Evolutionary conservation across 2,797 vertebrate genomes (phyloP).

Genomic region (Catostomus latipinnis): DNA sequence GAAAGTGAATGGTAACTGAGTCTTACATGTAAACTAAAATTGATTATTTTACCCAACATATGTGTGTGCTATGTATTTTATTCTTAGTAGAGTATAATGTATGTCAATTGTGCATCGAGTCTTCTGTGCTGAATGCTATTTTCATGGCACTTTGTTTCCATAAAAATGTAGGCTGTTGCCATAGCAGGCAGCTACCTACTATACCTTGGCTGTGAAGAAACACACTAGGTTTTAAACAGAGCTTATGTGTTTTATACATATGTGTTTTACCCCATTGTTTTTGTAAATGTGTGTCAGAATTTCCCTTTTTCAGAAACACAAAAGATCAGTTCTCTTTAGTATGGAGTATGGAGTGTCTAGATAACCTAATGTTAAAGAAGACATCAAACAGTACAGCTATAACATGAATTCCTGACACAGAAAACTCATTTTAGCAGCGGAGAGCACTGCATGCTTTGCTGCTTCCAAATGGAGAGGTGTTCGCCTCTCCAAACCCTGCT

Average conservation of each 20-base stretch:
- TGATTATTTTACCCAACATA: too few species aligned
- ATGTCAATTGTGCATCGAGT: too few species aligned
- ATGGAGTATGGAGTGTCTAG: constrained; percentile 3
- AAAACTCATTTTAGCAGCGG: constrained; percentile 26
- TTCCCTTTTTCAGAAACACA: background rate
- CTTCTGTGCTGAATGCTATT: too few species aligned
- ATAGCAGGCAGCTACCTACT: too few species aligned
- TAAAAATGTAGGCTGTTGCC: too few species aligned
- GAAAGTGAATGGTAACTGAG: too few species aligned
- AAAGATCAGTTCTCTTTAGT: constrained; percentile 14
- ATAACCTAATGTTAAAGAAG: background rate
- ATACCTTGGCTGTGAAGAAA: too few species aligned
- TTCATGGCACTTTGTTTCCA: too few species aligned
- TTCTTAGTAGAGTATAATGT: too few species aligned
- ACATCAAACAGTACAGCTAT: constrained; percentile 14
- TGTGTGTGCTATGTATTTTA: too few species aligned
- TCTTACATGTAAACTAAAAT: too few species aligned
- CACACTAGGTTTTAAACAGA: too few species aligned
- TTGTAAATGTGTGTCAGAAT: background rate
- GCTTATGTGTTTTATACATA: background rate
- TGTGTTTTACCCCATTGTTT: constrained; percentile 18
- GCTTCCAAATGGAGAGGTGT: constrained; percentile 21
- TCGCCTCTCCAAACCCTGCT: constrained; percentile 29
- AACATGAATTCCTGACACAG: constrained; percentile 20
- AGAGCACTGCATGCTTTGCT: constrained; percentile 18